These are phyloP conservation scores for Australoheros scitulus DNA, from an alignment of 2,113 vertebrate species.

Conservation along the genomic window DNA sequence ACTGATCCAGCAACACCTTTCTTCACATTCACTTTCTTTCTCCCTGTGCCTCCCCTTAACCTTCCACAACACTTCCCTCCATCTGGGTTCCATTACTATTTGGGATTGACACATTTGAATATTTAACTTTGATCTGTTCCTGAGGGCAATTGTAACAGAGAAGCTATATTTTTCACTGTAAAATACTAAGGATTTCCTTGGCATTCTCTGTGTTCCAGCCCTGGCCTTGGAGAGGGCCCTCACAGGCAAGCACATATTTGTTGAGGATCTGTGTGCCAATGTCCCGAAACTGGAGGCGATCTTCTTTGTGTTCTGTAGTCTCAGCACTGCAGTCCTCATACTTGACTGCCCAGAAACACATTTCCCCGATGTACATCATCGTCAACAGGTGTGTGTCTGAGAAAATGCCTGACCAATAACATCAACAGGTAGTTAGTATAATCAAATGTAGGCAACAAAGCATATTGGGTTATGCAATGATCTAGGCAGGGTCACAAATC, in stretches of 20 bases:
- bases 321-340: conserved; percentile 83
- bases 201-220: conserved; percentile 93
- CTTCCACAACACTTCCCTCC: conserved; percentile 49
- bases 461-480: not conserved
- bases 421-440: not conserved
- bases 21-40: conserved; percentile 30
- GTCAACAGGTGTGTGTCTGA: conserved; percentile 86
- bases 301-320: conserved; percentile 70
- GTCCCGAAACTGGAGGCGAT: conserved; percentile 88
- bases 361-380: conserved; percentile 97
- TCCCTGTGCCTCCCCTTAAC: conserved; percentile 37
- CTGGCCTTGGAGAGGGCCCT: conserved; percentile 90
- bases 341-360: conserved; percentile 97
- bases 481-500: not conserved
- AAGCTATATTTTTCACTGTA: conserved; percentile 76
- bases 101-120: conserved; percentile 62
- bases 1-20: conserved; percentile 55
- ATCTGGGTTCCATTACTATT: conserved; percentile 59
- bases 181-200: conserved; percentile 88
- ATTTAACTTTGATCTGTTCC: conserved; percentile 71
- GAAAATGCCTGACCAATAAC: conserved; percentile 84
- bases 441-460: not conserved
- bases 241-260: conserved; percentile 89
- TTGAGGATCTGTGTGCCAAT: conserved; percentile 88
- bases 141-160: conserved; percentile 59